Evolutionary conservation across 53 echinoderm and acorn worm genomes (phyloP).

Genomic region (Patiria pectinifera): DNA sequence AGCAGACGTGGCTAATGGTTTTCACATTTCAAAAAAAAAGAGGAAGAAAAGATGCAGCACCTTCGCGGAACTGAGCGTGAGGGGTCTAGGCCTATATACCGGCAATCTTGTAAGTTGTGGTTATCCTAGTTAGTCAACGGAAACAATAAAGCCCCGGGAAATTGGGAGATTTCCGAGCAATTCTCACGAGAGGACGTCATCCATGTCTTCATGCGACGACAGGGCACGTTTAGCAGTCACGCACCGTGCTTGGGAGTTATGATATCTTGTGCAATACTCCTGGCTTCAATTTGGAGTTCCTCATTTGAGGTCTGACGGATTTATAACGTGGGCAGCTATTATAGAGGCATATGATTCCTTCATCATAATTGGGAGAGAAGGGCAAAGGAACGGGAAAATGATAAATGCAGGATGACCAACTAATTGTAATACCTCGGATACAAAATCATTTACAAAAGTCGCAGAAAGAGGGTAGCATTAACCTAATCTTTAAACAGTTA

Average conservation of each 20-base stretch:
- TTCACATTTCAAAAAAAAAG: not conserved
- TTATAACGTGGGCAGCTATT: not conserved
- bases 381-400: not conserved
- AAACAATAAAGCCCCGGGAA: slow-evolving; percentile 62
- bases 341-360: not conserved
- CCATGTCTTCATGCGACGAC: slow-evolving; percentile 10
- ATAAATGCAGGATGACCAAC: not conserved
- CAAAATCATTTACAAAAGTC: not conserved
- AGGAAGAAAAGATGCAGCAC: not conserved
- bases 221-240: not conserved
- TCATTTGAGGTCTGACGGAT: not conserved
- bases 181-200: slow-evolving; percentile 60
- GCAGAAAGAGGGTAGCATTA: too few relatives aligned
- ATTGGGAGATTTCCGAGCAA: slow-evolving; percentile 59
- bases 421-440: not conserved
- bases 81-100: not conserved
- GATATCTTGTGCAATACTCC: not conserved
- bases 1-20: not conserved
- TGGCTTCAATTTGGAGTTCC: not conserved
- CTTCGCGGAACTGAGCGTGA: not conserved
- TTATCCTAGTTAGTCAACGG: slow-evolving; percentile 70
- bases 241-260: too few relatives aligned
- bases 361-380: not conserved
- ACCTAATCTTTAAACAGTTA: too few relatives aligned
- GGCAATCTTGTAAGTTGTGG: slow-evolving; percentile 51